Base-by-base conservation (phyloP, 2,888 invertebrate genomes). In the Malachius bipustulatus region DNA sequence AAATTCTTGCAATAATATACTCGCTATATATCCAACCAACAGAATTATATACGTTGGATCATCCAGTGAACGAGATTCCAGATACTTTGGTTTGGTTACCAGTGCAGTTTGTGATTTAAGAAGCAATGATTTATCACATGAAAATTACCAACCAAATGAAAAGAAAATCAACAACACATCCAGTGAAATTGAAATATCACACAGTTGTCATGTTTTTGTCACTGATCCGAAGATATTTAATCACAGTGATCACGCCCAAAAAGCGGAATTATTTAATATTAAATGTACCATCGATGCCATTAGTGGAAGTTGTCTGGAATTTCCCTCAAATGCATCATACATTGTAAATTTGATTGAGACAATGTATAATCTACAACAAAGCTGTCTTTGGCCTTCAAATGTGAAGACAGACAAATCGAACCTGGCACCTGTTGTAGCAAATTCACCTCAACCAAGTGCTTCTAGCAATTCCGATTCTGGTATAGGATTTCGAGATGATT, bases 401-500 rank as follows among this genome's bases (percentile, higher is more conserved):
- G 40, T 45, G 32, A 36, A 42, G 41, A 13, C 37, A 34, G 43
- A 50, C 14, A 52, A 52, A 26, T 31, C 38, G 3, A 66, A 70
- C 36, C 64, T 64, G 11, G 66, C 67, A 16, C 70, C 70, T 35
- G 64, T 71, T 30, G 62, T 74, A 1, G 79, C 82, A 0, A 78
- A 82, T 50, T 88, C 88, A 0, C 87, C 88, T 0, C 87, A 87
- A 47, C 87, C 85, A 0, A 87, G 85, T 55, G 82, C 85, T 12
- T 90, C 89, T 0, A 90, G 89, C 48, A 93, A 91, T 59, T 90
- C 90, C 37, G 94, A 94, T 58, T 93, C 91, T 2, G 93, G 94
- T 0, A 90, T 94, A 40, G 93, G 93, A 0, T 91, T 91, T 51
- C 77, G 88, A 44, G 90, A 90, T 50, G 89, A 91, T 50, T 82